Conservation (phyloP, 2,888 invertebrate genomes). For the Rosalia funebris region DNA sequence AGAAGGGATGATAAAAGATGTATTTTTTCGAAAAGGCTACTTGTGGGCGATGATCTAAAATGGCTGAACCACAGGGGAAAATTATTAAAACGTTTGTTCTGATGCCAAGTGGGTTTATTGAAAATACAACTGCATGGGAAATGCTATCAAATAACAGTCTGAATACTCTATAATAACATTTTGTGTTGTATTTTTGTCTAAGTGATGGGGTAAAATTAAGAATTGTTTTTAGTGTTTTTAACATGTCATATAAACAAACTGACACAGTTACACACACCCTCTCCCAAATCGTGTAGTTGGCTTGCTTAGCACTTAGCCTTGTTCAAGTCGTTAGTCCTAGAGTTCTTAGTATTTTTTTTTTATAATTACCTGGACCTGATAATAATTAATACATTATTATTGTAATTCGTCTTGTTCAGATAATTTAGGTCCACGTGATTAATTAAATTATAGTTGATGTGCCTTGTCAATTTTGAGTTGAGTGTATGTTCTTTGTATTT, state of each 20-base stretch:
- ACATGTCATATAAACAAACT: slow-evolving; percentile 48
- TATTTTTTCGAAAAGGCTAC: too few relatives aligned
- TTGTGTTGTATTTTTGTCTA: not conserved
- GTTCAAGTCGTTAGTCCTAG: slow-evolving; percentile 48
- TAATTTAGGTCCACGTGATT: slow-evolving; percentile 16
- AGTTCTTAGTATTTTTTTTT: slow-evolving; percentile 28
- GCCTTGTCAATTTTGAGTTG: slow-evolving; percentile 5
- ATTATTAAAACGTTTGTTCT: slow-evolving; percentile 33
- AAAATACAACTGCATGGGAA: slow-evolving; percentile 35
- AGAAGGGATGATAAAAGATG: too few relatives aligned
- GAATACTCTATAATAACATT: too few relatives aligned
- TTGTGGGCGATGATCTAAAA: slow-evolving; percentile 30
- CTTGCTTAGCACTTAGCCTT: slow-evolving; percentile 62
- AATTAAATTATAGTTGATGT: slow-evolving; percentile 7
- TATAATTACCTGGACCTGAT: slow-evolving; percentile 13
- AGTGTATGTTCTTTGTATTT: slow-evolving; percentile 10
- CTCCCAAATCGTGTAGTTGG: slow-evolving; percentile 53
- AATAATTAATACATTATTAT: not conserved
- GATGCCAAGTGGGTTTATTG: slow-evolving; percentile 39
- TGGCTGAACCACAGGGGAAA: slow-evolving; percentile 15
- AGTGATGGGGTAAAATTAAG: slow-evolving; percentile 30
- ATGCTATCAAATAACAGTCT: slow-evolving; percentile 7
- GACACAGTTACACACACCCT: slow-evolving; percentile 56
- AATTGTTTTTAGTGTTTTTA: slow-evolving; percentile 36
- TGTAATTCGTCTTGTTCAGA: not conserved